These are phyloP conservation scores for Phytoseiulus persimilis DNA, from an alignment of 2,888 invertebrate genomes.

Conservation along the genomic window DNA sequence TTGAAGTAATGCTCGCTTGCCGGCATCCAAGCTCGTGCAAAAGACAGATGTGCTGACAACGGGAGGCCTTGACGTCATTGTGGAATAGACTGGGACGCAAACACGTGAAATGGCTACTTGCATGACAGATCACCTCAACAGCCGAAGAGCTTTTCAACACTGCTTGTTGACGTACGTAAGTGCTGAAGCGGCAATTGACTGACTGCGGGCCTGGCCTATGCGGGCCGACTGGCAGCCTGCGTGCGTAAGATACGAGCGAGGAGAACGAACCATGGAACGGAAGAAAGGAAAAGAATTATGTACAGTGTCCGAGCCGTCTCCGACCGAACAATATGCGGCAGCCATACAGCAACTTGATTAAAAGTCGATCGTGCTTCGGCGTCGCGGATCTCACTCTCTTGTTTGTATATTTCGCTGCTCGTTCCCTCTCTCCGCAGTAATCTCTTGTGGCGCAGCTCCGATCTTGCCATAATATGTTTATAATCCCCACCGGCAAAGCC, in stretches of 20 bases:
- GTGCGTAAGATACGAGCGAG: too few species aligned
- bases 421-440: neutral
- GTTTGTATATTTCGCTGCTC: neutral
- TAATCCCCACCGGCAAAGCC: neutral
- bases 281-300: neutral
- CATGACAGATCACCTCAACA: neutral
- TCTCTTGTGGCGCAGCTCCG: neutral
- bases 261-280: neutral
- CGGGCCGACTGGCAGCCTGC: too few species aligned
- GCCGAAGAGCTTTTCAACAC: neutral
- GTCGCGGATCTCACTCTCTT: neutral
- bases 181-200: neutral
- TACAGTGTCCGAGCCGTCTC: neutral
- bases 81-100: neutral
- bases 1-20: too few species aligned
- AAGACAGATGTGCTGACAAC: neutral
- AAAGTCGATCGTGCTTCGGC: neutral
- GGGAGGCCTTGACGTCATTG: neutral
- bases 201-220: neutral
- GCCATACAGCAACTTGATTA: neutral
- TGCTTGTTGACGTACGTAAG: neutral
- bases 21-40: neutral
- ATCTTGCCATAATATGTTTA: neutral
- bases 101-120: neutral
- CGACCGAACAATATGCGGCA: neutral